Base-by-base conservation (phyloP, 2,113 vertebrate genomes). In the Callionymus lyra region DNA sequence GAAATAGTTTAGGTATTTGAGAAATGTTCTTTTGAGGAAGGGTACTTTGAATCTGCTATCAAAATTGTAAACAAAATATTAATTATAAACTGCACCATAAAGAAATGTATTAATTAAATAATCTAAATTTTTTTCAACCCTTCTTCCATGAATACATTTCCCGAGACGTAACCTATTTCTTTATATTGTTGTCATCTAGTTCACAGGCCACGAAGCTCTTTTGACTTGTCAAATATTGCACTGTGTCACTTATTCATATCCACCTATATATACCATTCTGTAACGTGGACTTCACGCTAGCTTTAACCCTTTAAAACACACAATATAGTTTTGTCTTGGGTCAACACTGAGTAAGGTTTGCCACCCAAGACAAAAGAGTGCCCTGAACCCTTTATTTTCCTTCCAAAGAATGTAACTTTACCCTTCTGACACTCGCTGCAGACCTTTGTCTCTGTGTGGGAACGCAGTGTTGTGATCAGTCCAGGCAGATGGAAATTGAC, bases 331-430 rank as follows among this genome's bases (percentile, higher is more conserved):
- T 27, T 27, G 21, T 27, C 21, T 27, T 27, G 21, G 21, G 21
- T 5, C 21, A 27, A 27, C 4, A 27, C 21, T 27, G 31, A 16
- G n/a, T 13, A 48, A 53, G 53, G 41, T 31, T 6, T 31, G 47
- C 56, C 37, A 21, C 16, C 47, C 31, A 27, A 13, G 55, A 44
- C 50, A 55, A 61, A 47, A 41, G 12, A 38, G 4, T 44, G 13
- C 40, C 34, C 16, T 39, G 55, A 47, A 50, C 53, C 52, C 38
- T 53, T 31, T n/a, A n/a, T n/a, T 1, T 32, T 2, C 16, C 44
- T 54, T 64, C 59, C 62, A 40, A 52, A 68, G 43, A 38, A 36
- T 21, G 49, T 54, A 72, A 49, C 57, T 27, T 32, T 55, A 74
- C 43, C 46, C 38, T 41, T 10, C 31, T 33, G 31, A 41, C 15